These are phyloP conservation scores for Hypsibius dujardini DNA, from an alignment of 1,140 invertebrate genomes.

Conservation along the genomic window DNA sequence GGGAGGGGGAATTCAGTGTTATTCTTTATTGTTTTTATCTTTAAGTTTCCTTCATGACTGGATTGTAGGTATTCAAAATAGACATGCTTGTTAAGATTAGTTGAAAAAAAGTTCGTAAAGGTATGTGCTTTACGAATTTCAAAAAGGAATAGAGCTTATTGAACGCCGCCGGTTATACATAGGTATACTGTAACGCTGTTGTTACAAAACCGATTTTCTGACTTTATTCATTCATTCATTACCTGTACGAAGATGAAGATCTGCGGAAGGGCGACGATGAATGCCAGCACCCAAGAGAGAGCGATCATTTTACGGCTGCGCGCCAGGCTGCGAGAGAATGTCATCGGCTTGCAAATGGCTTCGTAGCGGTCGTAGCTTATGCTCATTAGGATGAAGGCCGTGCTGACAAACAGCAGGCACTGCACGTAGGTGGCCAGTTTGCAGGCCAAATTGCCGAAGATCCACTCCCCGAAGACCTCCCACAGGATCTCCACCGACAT, in stretches of 20 bases:
- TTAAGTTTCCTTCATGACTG: no score
- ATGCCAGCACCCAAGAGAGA: conserved; percentile 33
- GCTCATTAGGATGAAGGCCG: conserved; percentile 35
- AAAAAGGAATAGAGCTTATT: no score
- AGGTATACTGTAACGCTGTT: no score
- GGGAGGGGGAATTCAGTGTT: no score
- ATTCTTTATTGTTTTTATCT: no score
- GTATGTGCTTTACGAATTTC: no score
- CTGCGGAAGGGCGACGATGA: conserved; percentile 35
- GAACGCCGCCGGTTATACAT: no score
- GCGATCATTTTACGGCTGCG: conserved; percentile 30
- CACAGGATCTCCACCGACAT: conserved; percentile 23
- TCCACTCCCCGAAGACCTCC: conserved; percentile 34
- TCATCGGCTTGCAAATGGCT: conserved; percentile 35
- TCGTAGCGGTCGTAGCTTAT: conserved; percentile 36
- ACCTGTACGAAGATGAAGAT: conserved; percentile 35
- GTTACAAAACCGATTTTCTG: neutral
- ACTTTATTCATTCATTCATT: conserved; percentile 8
- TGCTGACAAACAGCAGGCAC: conserved; percentile 34
- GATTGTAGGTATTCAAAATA: no score
- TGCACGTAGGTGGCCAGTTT: conserved; percentile 35
- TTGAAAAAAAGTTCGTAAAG: no score
- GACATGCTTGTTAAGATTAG: no score
- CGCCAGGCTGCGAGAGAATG: conserved; percentile 26
- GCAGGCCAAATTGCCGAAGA: conserved; percentile 32